Conservation (phyloP, 2,113 vertebrate genomes). For the Stictonetta naevosa region DNA sequence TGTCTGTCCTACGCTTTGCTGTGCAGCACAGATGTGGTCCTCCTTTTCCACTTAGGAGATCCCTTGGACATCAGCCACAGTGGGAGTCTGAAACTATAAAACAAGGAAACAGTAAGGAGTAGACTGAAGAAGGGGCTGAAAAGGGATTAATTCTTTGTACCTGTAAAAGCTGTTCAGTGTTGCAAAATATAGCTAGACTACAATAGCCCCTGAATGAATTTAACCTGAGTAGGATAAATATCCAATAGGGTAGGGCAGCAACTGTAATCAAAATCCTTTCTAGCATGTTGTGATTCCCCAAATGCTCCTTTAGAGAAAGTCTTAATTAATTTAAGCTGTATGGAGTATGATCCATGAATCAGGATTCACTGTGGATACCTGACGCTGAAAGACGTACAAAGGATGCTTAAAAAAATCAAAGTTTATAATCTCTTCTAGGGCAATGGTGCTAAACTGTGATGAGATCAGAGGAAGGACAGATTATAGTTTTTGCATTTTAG, state of each 20-base stretch:
- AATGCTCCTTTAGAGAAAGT: background rate
- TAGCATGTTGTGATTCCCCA: background rate
- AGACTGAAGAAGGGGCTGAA: background rate
- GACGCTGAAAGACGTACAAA: background rate
- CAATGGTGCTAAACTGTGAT: background rate
- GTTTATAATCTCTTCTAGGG: background rate
- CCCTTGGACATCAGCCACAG: background rate
- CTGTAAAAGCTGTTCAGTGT: background rate
- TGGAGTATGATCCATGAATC: background rate
- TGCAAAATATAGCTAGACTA: background rate
- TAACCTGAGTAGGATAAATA: background rate
- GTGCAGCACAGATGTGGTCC: fast-evolving
- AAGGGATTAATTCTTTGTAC: background rate
- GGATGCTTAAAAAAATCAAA: background rate
- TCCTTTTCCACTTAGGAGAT: background rate
- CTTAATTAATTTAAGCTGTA: background rate
- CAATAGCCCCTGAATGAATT: background rate
- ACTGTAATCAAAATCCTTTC: background rate
- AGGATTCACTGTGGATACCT: background rate
- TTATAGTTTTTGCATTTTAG: background rate
- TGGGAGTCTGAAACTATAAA: background rate
- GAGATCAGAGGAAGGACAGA: background rate
- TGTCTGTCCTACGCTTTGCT: background rate
- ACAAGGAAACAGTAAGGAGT: background rate
- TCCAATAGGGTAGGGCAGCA: background rate